These are phyloP conservation scores for Aphaenogaster rudis DNA, from an alignment of 1,140 invertebrate species.

Conservation along the genomic window DNA sequence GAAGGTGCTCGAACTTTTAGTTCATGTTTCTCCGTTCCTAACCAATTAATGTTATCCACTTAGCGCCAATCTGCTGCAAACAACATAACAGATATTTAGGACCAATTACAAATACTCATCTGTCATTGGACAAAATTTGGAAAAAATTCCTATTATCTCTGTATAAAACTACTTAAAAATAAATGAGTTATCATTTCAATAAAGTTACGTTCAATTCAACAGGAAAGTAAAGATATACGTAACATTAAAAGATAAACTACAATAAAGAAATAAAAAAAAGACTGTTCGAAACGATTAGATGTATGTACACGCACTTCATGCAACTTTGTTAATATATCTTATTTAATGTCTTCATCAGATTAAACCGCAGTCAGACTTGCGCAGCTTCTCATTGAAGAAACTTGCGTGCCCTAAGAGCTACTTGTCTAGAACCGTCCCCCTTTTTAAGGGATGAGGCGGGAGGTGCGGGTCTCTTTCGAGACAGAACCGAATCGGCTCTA, in stretches of 20 bases:
- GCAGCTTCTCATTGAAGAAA: conserved; percentile 17
- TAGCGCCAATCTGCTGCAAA: conserved; percentile 15
- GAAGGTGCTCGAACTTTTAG: not conserved
- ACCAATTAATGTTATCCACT: conserved; percentile 52
- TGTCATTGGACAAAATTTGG: not conserved
- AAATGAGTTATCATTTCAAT: not conserved
- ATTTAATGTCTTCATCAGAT: not conserved
- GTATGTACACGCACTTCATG: not conserved
- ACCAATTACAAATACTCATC: not conserved
- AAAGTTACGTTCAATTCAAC: not conserved
- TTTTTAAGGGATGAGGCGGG: conserved; percentile 16
- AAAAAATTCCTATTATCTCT: not conserved
- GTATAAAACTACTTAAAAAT: not conserved
- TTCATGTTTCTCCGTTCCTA: not conserved
- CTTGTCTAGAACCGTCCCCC: not conserved
- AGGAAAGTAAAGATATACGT: not conserved
- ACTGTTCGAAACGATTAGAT: not conserved
- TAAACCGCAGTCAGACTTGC: not conserved
- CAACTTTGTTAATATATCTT: not conserved
- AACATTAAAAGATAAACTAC: conserved; percentile 1
- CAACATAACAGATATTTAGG: not conserved
- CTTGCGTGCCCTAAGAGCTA: not conserved
- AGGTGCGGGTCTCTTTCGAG: not conserved
- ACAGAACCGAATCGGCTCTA: conserved; percentile 17
- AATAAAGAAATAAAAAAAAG: not conserved